phyloP scores from a whole-genome alignment of 2,113 vertebrate species.

The Vulpes vulpes region DNA sequence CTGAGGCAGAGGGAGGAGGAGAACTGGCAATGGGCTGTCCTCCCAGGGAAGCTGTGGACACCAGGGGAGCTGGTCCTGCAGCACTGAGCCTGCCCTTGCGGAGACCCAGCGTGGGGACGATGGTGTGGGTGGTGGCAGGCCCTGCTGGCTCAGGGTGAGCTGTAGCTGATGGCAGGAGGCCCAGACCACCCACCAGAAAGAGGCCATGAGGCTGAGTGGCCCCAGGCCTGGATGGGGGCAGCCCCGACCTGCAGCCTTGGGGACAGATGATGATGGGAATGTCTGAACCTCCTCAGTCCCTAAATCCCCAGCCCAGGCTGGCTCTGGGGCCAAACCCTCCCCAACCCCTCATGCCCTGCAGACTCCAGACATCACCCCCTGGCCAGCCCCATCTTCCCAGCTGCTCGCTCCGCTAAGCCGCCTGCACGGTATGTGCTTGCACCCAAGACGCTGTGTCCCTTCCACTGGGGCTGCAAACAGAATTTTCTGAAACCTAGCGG shows the following conservation, averaged over 20 bases:
- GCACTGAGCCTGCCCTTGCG: not conserved
- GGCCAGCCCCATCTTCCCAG: slow-evolving; percentile 69
- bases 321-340: not conserved
- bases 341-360: not conserved
- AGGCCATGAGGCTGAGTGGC: slow-evolving; percentile 31
- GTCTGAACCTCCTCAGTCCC: not conserved
- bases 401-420: not conserved
- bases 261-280: not conserved
- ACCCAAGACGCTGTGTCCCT: slow-evolving; percentile 75
- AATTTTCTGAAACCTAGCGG: slow-evolving; percentile 67
- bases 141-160: slow-evolving; percentile 42
- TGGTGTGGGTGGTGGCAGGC: slow-evolving; percentile 26
- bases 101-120: not conserved
- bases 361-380: slow-evolving; percentile 69
- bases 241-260: not conserved
- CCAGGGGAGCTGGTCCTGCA: not conserved
- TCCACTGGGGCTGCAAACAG: slow-evolving; percentile 77
- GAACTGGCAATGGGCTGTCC: not conserved
- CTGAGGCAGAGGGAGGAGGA: not conserved
- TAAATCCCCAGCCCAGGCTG: not conserved
- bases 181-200: slow-evolving; percentile 64
- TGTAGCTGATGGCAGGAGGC: slow-evolving; percentile 5
- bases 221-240: not conserved
- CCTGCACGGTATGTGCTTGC: slow-evolving; percentile 68
- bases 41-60: not conserved